Evolutionary conservation across 2,797 vertebrate species (phyloP).

Genomic region (Dromococcyx pavoninus): DNA sequence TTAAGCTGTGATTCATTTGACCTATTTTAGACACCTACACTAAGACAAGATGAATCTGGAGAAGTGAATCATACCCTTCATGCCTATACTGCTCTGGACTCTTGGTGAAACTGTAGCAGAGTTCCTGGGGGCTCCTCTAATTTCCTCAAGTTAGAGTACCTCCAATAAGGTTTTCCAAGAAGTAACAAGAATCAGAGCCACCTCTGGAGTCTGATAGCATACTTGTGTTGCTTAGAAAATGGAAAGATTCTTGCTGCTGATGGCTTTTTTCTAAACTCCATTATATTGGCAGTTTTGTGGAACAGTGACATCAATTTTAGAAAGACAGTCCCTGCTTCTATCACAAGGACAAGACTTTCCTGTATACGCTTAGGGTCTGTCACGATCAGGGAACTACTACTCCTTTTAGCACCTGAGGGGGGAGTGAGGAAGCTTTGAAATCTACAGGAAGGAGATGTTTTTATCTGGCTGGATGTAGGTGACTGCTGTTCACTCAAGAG

Average conservation of each 20-base stretch:
- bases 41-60: conserved; percentile 14
- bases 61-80: neutral
- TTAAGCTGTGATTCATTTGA: conserved; percentile 58
- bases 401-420: neutral
- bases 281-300: neutral
- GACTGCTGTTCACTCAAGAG: neutral
- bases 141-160: neutral
- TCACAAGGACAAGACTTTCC: neutral
- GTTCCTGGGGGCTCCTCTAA: neutral
- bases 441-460: neutral
- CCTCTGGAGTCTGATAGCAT: neutral
- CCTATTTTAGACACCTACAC: conserved; percentile 64
- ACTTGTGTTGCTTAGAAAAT: neutral
- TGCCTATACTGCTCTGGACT: neutral
- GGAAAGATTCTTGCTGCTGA: neutral
- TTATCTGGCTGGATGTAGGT: neutral
- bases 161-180: neutral
- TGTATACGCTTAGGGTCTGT: neutral
- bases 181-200: neutral
- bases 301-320: neutral
- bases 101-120: neutral
- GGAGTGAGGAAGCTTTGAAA: neutral
- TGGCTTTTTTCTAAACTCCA: neutral
- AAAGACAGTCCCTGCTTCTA: neutral
- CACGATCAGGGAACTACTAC: neutral